These are phyloP conservation scores for Eulemur coronatus DNA, from an alignment of 2,797 vertebrate species.

Conservation along the genomic window DNA sequence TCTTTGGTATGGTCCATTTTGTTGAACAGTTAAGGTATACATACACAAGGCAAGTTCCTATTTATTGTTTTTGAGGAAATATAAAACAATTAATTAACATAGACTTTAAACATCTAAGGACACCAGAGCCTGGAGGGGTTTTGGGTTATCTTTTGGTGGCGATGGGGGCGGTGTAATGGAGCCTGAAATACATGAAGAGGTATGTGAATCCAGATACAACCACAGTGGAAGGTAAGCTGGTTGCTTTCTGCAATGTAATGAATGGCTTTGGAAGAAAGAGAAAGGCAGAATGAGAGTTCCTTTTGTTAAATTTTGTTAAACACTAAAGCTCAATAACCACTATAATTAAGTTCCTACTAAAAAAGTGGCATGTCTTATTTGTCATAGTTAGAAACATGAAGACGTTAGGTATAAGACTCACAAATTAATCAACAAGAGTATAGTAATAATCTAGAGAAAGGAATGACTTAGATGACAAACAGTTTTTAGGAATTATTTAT, in stretches of 20 bases:
- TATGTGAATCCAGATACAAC: not conserved
- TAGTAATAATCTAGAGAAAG: not conserved
- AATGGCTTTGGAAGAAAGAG: not conserved
- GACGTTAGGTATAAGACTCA: not conserved
- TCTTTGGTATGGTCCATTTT: not conserved
- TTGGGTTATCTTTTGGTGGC: no score
- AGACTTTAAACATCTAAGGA: not conserved
- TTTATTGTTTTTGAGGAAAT: not conserved
- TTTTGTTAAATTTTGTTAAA: not conserved
- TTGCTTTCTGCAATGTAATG: not conserved
- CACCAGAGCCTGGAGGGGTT: not conserved
- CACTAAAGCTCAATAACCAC: not conserved
- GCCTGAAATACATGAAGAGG: rapidly evolving
- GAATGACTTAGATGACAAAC: not conserved
- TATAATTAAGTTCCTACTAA: not conserved
- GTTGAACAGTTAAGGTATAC: not conserved
- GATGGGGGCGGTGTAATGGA: not conserved
- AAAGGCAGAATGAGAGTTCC: not conserved
- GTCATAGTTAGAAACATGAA: not conserved
- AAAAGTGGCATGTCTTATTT: not conserved
- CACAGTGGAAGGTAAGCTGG: not conserved
- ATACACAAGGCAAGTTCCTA: not conserved
- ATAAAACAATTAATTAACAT: not conserved
- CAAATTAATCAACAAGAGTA: not conserved
- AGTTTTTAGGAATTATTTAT: not conserved